Conservation (phyloP, 2,113 vertebrate species). For the Hippolais icterina region DNA sequence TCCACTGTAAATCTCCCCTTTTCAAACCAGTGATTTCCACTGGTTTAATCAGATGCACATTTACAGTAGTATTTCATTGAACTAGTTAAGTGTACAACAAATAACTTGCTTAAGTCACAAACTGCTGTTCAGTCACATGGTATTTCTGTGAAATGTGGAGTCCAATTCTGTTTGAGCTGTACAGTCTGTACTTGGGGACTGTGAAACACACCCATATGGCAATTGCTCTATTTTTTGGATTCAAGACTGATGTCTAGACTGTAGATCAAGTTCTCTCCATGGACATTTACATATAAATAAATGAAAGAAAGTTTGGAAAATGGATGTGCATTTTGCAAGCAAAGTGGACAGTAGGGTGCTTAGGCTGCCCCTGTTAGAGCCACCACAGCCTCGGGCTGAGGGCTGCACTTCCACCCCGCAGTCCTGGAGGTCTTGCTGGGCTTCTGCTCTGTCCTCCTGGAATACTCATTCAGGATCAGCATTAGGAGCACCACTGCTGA, state of each 20-base stretch:
- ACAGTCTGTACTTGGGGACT: not conserved
- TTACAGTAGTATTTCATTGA: not conserved
- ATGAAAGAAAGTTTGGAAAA: not conserved
- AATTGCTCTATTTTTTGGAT: not conserved
- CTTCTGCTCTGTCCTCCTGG: not conserved
- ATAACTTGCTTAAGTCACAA: not conserved
- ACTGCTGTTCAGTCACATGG: not conserved
- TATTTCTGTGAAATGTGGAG: not conserved
- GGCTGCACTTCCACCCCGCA: rapidly evolving
- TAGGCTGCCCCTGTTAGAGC: not conserved
- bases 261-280: not conserved
- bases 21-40: not conserved
- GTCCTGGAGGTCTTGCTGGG: not conserved
- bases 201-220: not conserved
- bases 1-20: not conserved
- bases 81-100: not conserved
- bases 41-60: not conserved
- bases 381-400: not conserved
- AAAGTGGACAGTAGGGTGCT: not conserved
- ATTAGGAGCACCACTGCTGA: not conserved
- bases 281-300: not conserved
- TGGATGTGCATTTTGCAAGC: not conserved
- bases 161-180: not conserved
- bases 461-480: not conserved
- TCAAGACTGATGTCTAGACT: not conserved